Evolutionary conservation across 1,140 invertebrate genomes (phyloP).

Genomic region (Heliconius nattereri): DNA sequence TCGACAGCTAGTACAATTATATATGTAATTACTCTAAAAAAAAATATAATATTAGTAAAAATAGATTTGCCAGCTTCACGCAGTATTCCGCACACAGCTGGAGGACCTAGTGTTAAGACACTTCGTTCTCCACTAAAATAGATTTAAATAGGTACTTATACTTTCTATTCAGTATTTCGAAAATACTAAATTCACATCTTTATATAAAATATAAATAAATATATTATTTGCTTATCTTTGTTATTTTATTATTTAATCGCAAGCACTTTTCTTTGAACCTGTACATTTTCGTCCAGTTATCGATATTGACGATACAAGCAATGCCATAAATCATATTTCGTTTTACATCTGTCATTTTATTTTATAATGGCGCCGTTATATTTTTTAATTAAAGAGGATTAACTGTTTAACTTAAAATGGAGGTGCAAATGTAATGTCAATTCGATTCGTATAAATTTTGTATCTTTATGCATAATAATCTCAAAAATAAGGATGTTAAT

Average conservation of each 20-base stretch:
- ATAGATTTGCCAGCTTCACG: too few species aligned
- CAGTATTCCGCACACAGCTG: too few species aligned
- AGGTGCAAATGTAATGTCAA: constrained; percentile 17
- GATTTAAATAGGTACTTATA: too few species aligned
- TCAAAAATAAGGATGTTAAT: not conserved
- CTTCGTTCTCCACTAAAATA: too few species aligned
- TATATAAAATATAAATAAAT: too few species aligned
- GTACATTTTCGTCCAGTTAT: constrained; percentile 23
- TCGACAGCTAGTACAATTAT: too few species aligned
- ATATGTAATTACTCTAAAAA: too few species aligned
- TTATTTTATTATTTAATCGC: not conserved
- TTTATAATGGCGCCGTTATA: constrained; percentile 27
- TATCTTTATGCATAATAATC: not conserved
- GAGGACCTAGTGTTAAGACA: too few species aligned
- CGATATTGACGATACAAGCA: constrained; percentile 27
- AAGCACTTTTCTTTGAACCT: constrained; percentile 17
- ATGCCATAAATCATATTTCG: constrained; percentile 35
- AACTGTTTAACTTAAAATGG: not conserved
- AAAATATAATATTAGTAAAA: too few species aligned
- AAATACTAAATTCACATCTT: too few species aligned
- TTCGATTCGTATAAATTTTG: not conserved
- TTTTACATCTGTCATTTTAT: constrained; percentile 34
- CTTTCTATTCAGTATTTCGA: too few species aligned
- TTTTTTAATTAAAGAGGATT: constrained; percentile 20
- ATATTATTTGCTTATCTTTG: too few species aligned